These are phyloP conservation scores for Solenopsis invicta DNA, from an alignment of 1,140 invertebrate species.

Conservation along the genomic window DNA sequence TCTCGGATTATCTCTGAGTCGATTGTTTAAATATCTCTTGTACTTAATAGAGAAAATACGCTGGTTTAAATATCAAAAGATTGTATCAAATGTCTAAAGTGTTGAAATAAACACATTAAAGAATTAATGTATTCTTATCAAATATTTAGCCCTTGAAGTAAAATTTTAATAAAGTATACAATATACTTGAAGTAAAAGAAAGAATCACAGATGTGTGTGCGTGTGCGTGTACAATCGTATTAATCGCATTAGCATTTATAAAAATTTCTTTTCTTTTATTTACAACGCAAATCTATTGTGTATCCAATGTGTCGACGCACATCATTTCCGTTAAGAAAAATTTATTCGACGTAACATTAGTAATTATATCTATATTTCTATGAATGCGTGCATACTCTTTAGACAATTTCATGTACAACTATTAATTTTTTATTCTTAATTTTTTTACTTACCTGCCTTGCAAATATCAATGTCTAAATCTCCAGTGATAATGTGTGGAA, in stretches of 20 bases:
- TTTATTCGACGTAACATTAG: neutral
- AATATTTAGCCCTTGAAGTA: neutral
- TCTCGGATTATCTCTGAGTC: neutral
- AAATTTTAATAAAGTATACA: neutral
- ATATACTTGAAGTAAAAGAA: neutral
- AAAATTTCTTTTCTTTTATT: neutral
- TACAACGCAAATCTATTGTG: neutral
- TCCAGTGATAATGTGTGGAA: conserved; percentile 90
- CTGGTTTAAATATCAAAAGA: neutral
- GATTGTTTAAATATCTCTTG: neutral
- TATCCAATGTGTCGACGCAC: neutral
- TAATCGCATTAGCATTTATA: neutral
- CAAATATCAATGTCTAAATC: conserved; percentile 95
- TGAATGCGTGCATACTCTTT: neutral
- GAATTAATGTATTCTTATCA: neutral
- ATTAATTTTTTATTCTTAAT: neutral
- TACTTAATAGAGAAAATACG: neutral
- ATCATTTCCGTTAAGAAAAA: neutral
- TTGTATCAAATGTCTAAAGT: neutral
- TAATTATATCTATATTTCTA: conserved; percentile 1
- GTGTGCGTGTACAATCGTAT: neutral
- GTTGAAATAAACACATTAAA: neutral
- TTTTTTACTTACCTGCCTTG: conserved; percentile 91
- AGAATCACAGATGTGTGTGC: neutral
- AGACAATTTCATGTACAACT: neutral